Evolutionary conservation across 1,140 invertebrate genomes (phyloP), one percentile per base, ranked within the genome.

Genomic region (Temnothorax curvispinosus): DNA sequence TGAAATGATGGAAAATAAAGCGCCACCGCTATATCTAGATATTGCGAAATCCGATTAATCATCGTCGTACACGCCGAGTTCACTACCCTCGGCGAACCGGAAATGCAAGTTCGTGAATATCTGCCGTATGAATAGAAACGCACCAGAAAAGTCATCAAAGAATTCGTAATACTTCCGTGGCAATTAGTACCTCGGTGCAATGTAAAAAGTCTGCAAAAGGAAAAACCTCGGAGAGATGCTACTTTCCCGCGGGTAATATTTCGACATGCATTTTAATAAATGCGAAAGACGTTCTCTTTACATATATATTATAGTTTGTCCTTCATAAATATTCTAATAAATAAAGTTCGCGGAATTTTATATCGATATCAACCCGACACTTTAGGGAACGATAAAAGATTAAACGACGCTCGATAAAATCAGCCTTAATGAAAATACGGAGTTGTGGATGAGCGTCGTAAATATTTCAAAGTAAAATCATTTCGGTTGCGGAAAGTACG

Each of bases 1-100:
- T 77, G 74, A 78, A 85, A 65, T 54, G 67, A 74, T 38, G 60
- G 58, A 65, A 85, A 85, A 77, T 78, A 78, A 85, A 85, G 72
- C 58, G 74, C n/a, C 47, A 65, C 32, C 11, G 21, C 35, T 41
- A 85, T 41, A 85, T 85, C 82, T 85, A 54, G 44, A 64, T 67
- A 78, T 41, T 52, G 47, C 38, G 8, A 85, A 76, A 65, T 85
- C 74, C 82, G 72, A 85, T 78, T 76, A 85, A 78, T 85, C 82
- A 77, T 67, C 82, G 64, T 78, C 54, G 80, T 47, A 35, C 44
- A 41, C 58, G 15, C 27, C 13, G 81, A 62, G 71, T 69, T 82
- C 56, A 60, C 38, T 47, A 67, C 41, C 4, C 44, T 13, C 54
- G 27, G 21, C 50, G 44, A 47, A 60, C 18, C 67, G 80, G 27